Percentiles rank a stretch among this genome's conserved stretches.
These are phyloP conservation scores for Amphibalanus amphitrite DNA, from an alignment of 1,140 invertebrate species.

Conservation along the genomic window DNA sequence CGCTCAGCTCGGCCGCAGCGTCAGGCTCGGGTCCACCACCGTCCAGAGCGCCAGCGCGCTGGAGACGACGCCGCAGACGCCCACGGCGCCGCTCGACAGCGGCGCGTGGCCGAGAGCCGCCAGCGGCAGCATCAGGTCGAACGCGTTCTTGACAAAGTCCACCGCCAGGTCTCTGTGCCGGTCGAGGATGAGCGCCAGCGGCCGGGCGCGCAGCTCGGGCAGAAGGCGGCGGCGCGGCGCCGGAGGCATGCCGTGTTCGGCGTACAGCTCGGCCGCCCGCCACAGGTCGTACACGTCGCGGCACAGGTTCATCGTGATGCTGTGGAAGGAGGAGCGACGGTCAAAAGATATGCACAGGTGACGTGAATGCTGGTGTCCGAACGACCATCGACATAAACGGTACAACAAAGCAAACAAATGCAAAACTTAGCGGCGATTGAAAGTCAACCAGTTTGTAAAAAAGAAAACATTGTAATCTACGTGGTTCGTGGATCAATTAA, in stretches of 20 bases:
- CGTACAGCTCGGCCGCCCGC: background rate
- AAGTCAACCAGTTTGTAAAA: too few relatives aligned
- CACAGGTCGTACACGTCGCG: background rate
- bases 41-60: background rate
- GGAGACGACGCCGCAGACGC: background rate
- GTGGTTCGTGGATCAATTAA: too few relatives aligned
- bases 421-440: too few relatives aligned
- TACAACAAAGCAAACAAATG: too few relatives aligned
- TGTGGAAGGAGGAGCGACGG: too few relatives aligned
- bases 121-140: background rate
- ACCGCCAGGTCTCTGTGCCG: background rate
- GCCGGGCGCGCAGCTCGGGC: background rate
- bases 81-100: background rate
- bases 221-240: background rate
- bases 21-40: background rate
- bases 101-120: background rate
- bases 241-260: background rate
- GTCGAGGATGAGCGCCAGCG: background rate
- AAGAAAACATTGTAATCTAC: too few relatives aligned
- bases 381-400: too few relatives aligned
- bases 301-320: background rate
- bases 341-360: too few relatives aligned
- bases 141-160: background rate
- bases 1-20: background rate
- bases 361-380: too few relatives aligned